Evolutionary conservation across 2,113 vertebrate species (phyloP), one percentile per base, ranked within the genome.

Genomic region (Ctenodactylus gundi): DNA sequence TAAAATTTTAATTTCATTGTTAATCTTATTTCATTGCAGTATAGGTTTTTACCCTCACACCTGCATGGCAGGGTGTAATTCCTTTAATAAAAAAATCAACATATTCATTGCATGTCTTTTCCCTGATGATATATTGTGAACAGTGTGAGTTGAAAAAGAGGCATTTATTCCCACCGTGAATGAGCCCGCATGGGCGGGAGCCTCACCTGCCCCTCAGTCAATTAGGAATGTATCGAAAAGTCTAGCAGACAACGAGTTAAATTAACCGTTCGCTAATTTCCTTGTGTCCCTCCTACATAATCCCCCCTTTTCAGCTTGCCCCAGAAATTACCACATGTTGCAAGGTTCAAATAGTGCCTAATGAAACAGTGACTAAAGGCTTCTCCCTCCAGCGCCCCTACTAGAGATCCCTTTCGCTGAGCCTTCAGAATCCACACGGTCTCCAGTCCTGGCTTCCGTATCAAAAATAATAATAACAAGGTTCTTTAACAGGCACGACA

Each of bases 131-230:
- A 99, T 98, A 99, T 99, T 99, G 99, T 99, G 98, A 98, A 97
- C 98, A 97, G 98, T 96, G 98, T 97, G 99, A 98, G 98, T 98
- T 99, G 99, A 99, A 99, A 99, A 98, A 98, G 98, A 98, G 96
- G 98, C 98, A 99, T 99, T 99, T 99, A 99, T 99, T 98, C 98
- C 97, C 87, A 94, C 97, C 97, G 98, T 99, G 99, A 99, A 99
- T 98, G 98, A 99, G 98, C 96, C 99, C 98, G 99, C 99, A 98
- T 99, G 99, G 98, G 99, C 98, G 98, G 98, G 99, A 98, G 99
- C 99, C 99, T 99, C 99, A 99, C 99, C 99, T 99, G 99, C 99
- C 99, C 99, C 99, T 99, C 98, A 98, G 99, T 99, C 99, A 99
- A 99, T 99, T 99, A 99, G 99, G 99, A 99, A 99, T 99, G 99